These are phyloP conservation scores for Orcinus orca DNA, from an alignment of 2,113 vertebrate genomes.

Conservation along the genomic window DNA sequence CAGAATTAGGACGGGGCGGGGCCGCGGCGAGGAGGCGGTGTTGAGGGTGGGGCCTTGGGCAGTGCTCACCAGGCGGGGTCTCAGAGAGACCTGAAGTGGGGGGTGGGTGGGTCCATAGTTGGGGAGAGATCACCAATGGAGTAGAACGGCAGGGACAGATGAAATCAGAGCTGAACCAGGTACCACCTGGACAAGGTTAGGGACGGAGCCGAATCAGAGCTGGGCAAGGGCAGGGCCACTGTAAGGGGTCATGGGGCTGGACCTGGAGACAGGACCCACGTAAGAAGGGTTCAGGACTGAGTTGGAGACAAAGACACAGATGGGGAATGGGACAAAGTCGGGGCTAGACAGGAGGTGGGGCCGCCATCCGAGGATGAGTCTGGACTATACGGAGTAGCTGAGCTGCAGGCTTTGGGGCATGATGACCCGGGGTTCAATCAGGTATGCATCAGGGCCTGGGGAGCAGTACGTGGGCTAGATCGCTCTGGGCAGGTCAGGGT, in stretches of 20 bases:
- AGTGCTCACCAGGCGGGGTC: fast-evolving
- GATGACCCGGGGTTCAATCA: neutral
- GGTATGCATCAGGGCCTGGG: neutral
- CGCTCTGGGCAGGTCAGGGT: neutral
- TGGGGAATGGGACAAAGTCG: neutral
- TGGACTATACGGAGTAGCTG: neutral
- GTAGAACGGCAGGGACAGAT: neutral
- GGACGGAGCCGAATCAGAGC: neutral
- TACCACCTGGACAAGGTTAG: neutral
- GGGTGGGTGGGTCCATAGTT: neutral
- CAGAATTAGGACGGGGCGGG: neutral
- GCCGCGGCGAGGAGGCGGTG: neutral
- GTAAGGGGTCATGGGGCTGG: neutral
- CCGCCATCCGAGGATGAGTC: neutral
- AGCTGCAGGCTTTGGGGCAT: neutral
- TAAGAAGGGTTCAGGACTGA: neutral
- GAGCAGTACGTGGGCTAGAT: too few relatives aligned
- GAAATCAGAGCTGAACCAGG: neutral
- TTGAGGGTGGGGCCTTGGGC: neutral
- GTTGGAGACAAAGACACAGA: neutral
- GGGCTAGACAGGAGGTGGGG: neutral
- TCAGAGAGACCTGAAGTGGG: neutral
- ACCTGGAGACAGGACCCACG: neutral
- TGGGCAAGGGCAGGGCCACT: neutral
- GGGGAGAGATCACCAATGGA: neutral